Conservation (phyloP, 1,140 invertebrate genomes). For the Phocides pigmalion region DNA sequence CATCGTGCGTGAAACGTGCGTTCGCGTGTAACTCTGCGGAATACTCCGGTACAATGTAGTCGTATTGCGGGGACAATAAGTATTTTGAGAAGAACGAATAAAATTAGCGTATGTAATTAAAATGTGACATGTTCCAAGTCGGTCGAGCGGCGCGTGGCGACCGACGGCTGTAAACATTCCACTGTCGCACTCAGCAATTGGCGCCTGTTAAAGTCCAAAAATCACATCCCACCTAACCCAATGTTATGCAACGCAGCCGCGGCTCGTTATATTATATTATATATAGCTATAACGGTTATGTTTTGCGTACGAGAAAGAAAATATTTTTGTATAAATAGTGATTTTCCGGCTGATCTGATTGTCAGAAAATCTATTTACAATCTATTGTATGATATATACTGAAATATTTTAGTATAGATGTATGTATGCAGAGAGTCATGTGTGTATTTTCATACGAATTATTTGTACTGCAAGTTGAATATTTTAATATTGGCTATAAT, state of each 20-base stretch:
- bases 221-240: conserved; percentile 73
- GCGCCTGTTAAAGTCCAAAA: conserved; percentile 69
- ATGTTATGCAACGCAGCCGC: conserved; percentile 44
- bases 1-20: conserved; percentile 31
- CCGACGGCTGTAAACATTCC: conserved; percentile 69
- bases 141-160: conserved; percentile 13
- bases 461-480: conserved; percentile 77
- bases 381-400: conserved; percentile 76
- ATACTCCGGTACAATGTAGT: conserved; percentile 11
- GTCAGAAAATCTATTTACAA: conserved; percentile 76
- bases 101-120: not conserved
- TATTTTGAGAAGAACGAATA: not conserved
- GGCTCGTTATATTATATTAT: conserved; percentile 45
- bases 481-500: conserved; percentile 81
- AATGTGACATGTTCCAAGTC: conserved; percentile 20
- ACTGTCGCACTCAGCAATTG: conserved; percentile 67
- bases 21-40: conserved; percentile 9
- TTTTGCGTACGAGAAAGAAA: conserved; percentile 53
- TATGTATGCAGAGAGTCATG: conserved; percentile 77
- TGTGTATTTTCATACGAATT: conserved; percentile 81
- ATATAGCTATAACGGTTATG: conserved; percentile 55
- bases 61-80: conserved; percentile 4
- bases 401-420: conserved; percentile 75
- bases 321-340: conserved; percentile 78
- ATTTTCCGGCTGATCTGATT: conserved; percentile 62